phyloP scores from a whole-genome alignment of 2,888 invertebrate species.

The Tubulanus polymorphus region DNA sequence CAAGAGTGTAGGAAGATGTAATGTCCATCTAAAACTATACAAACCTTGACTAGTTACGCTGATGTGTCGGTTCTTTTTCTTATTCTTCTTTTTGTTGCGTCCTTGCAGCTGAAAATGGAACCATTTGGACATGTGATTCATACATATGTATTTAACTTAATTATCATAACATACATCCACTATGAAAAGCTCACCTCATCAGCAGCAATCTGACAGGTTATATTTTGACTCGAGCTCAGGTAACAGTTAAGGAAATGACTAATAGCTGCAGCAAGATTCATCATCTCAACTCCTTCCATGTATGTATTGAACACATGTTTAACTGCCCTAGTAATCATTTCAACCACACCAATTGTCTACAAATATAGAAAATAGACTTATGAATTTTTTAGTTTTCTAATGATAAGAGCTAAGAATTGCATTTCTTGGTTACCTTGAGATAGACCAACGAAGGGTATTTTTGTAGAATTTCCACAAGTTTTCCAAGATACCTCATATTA shows the following conservation, averaged over 20 bases:
- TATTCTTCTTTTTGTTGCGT: slow-evolving; percentile 57
- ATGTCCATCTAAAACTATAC: slow-evolving; percentile 5
- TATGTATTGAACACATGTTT: slow-evolving; percentile 92
- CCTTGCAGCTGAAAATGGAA: slow-evolving; percentile 56
- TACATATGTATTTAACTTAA: too few species aligned
- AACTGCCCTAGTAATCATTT: slow-evolving; percentile 80
- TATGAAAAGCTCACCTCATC: slow-evolving; percentile 63
- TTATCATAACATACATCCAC: too few species aligned
- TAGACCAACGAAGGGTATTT: slow-evolving; percentile 77
- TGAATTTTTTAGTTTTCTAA: too few species aligned
- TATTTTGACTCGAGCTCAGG: slow-evolving; percentile 71
- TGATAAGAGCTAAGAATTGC: too few species aligned
- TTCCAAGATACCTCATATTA: slow-evolving; percentile 93
- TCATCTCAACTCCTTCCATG: slow-evolving; percentile 85
- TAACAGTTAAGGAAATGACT: slow-evolving; percentile 96
- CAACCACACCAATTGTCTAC: slow-evolving; percentile 84
- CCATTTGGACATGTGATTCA: too few species aligned
- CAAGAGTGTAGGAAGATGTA: neutral
- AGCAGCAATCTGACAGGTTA: slow-evolving; percentile 65
- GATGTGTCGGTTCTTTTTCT: slow-evolving; percentile 61
- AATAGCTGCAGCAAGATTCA: slow-evolving; percentile 84
- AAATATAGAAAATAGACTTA: slow-evolving; percentile 52
- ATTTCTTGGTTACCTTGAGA: slow-evolving; percentile 57
- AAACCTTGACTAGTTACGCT: slow-evolving; percentile 45
- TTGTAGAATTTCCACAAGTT: slow-evolving; percentile 74